These are phyloP conservation scores for Microcebus jonahi DNA, from an alignment of 2,113 vertebrate genomes.

Conservation along the genomic window DNA sequence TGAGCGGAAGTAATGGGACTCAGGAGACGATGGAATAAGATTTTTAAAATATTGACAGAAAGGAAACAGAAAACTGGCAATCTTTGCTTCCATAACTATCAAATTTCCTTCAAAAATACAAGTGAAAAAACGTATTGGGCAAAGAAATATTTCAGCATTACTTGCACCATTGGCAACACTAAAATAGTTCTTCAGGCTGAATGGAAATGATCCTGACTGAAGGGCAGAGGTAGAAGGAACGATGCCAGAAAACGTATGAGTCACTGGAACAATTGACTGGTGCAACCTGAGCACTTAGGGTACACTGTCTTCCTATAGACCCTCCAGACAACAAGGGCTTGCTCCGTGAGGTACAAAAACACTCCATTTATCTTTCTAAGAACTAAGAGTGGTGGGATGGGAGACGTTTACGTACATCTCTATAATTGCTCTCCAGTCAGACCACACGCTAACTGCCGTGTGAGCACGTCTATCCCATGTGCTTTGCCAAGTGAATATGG, in stretches of 20 bases:
- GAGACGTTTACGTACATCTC: neutral
- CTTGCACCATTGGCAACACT: no score
- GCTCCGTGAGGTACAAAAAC: neutral
- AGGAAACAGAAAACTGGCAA: neutral
- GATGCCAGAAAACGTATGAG: rapidly evolving
- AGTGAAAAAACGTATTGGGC: neutral
- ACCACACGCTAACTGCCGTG: rapidly evolving
- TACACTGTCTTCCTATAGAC: neutral
- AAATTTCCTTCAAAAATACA: neutral
- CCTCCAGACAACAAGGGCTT: neutral
- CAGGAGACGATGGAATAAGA: neutral
- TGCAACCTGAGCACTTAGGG: rapidly evolving
- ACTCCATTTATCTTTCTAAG: neutral
- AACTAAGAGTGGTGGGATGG: neutral
- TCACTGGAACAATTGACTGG: neutral
- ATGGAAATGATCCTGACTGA: rapidly evolving
- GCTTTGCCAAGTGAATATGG: neutral
- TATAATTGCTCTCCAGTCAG: no score
- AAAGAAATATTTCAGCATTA: neutral
- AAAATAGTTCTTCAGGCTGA: neutral
- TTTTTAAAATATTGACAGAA: neutral
- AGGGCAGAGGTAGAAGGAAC: neutral
- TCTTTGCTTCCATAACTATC: neutral
- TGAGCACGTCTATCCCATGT: neutral
- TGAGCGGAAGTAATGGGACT: neutral